Base-by-base conservation (phyloP, 1,140 invertebrate genomes). In the Triops cancriformis region DNA sequence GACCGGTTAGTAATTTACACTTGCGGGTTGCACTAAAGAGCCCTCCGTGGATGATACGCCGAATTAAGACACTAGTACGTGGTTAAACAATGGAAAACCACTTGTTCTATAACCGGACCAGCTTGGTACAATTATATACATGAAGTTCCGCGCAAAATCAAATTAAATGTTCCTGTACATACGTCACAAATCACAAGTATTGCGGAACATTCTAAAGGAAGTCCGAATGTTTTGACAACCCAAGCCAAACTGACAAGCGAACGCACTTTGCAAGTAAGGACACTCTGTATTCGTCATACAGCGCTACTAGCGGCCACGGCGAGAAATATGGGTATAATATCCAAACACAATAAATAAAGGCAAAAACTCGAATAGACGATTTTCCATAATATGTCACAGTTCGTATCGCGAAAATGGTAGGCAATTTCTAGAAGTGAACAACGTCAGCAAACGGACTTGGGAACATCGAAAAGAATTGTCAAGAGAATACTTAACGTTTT, bases 1-100 rank as follows among this genome's bases (percentile, higher is more conserved):
- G 51, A 14, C 51, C 51, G 51, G 51, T 64, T 64, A 64, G 51
- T 64, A 64, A 64, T 64, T 23, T 64, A 64, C 51, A 64, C 51
- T 64, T 23, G 51, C 51, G 14, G 3, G 51, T 23, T 64, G 51
- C 51, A 64, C 51, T 23, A 64, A 64, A 64, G 51, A 64, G 51
- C 51, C 51, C 51, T 64, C 51, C 51, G 18, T 64, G 9, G 51
- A 64, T 64, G 51, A 64, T 64, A 64, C 14, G 18, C 51, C 23
- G 51, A 64, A 64, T 64, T 64, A 64, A 14, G 51, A 18, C 6
- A 23, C 23, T 64, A 18, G 18, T 64, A 23, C 51, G 23, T 64
- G 23, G 1, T 18, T 64, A 64, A n/a, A 64, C 0, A 64, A 64
- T 45, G 11, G 18, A 18, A 18, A 23, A 6, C 10, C 14, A n/a